Conservation (phyloP, 2,113 vertebrate genomes). For the Saccopteryx bilineata region DNA sequence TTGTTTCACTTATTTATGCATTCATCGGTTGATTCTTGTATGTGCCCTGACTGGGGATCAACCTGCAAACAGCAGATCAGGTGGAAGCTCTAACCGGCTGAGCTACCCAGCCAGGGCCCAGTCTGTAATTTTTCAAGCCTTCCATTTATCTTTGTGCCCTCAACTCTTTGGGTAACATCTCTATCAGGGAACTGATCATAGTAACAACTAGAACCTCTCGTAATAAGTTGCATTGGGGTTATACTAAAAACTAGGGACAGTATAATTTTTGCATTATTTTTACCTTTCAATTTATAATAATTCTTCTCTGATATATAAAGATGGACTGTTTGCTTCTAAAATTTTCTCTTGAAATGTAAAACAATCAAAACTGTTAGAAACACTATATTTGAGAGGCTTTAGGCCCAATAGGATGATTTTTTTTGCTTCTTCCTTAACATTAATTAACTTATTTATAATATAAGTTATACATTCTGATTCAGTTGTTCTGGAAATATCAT, state of each 20-base stretch:
- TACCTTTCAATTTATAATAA: constrained; percentile 28
- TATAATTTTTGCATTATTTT: constrained; percentile 49
- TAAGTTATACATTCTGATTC: constrained; percentile 35
- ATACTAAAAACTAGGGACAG: constrained; percentile 4
- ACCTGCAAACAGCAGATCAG: no score
- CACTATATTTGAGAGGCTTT: constrained; percentile 10
- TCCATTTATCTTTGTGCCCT: constrained; percentile 21
- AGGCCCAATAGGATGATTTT: not conserved
- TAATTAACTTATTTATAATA: constrained; percentile 22
- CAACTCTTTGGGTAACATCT: not conserved
- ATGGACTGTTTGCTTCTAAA: constrained; percentile 50
- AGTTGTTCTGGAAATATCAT: not conserved
- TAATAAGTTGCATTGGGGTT: not conserved
- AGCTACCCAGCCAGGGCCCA: no score
- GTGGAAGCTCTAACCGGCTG: no score
- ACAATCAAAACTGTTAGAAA: constrained; percentile 20
- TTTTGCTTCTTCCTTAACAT: constrained; percentile 29
- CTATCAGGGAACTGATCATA: not conserved
- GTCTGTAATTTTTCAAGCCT: not conserved
- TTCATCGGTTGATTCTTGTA: no score
- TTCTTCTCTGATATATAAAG: constrained; percentile 10
- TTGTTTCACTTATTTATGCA: no score
- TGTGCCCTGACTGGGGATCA: no score
- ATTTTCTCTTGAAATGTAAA: constrained; percentile 51
- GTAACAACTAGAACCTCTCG: not conserved